Evolutionary conservation across 2,888 invertebrate species (phyloP), one percentile per base, ranked within the genome.

Genomic region (Limnephilus lunatus): DNA sequence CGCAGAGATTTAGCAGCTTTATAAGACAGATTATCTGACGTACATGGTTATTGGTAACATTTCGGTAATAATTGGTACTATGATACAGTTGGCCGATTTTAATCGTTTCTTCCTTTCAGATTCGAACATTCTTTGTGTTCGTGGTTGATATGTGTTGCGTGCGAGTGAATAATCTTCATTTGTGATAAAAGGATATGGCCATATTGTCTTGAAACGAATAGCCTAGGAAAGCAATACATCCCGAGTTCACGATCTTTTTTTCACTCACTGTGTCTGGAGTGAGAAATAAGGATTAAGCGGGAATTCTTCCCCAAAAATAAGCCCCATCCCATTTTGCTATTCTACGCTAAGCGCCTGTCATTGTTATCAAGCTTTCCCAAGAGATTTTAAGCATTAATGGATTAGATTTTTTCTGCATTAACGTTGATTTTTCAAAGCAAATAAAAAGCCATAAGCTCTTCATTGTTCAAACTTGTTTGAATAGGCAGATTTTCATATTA

Each of bases 221-320:
- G 87, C 68, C 68, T 68, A 68, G 68, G 30, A 87, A 87, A 68
- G 87, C 68, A 68, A 87, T 87, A 87, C 68, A 87, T 87, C 68
- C 32, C 25, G 68, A 87, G 86, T 87, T 87, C 87, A 12, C 53
- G 87, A 87, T 87, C 87, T 35, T 87, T 53, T 87, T 87, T 87
- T 87, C 53, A 68, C 68, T 87, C 25, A 19, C 68, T 87, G 32
- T 68, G 87, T 53, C 87, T 87, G 87, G 68, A 68, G 87, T 87
- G 87, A 53, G 87, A 87, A 87, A 87, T 35, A 32, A 68, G 53
- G 87, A 87, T 87, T 87, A 87, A 87, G 68, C 32, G 68, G 9
- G n/a, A 32, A 68, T 87, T 87, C 87, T 31, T 19, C 53, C 31
- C 25, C 14, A 48, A 87, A 87, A 86, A 30, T 48, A 30, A 39